These are phyloP conservation scores for Peromyscus maniculatus DNA, from an alignment of 2,113 vertebrate genomes.

Conservation along the genomic window DNA sequence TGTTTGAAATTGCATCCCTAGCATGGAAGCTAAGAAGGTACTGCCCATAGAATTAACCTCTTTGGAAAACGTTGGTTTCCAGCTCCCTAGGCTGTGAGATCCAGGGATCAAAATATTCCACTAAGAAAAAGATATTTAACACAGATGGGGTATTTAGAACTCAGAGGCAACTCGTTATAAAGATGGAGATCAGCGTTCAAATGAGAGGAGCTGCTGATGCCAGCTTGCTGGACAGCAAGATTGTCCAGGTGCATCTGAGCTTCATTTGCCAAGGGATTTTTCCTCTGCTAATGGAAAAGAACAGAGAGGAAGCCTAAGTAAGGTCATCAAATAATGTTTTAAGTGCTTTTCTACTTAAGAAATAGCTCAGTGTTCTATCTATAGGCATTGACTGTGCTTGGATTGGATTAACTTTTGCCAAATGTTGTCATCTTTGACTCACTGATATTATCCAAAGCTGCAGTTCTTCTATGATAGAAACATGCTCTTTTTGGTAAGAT, in stretches of 20 bases:
- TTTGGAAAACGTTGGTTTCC: conserved; percentile 61
- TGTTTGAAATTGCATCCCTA: conserved; percentile 24
- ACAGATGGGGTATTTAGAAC: conserved; percentile 53
- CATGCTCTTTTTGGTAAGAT: conserved; percentile 66
- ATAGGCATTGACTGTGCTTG: conserved; percentile 1
- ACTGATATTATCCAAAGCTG: conserved; percentile 57
- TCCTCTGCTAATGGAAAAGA: conserved; percentile 46
- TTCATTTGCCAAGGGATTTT: conserved; percentile 26
- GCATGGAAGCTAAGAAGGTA: conserved; percentile 1
- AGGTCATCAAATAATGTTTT: conserved; percentile 67
- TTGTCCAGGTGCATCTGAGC: conserved; percentile 7
- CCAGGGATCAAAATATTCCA: conserved; percentile 9
- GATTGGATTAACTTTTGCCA: conserved; percentile 72
- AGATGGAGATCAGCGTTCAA: not conserved
- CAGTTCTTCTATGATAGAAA: conserved; percentile 57
- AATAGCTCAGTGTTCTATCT: conserved; percentile 54
- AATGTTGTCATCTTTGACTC: conserved; percentile 72
- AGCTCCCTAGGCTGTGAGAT: not conserved
- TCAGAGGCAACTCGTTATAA: conserved; percentile 20
- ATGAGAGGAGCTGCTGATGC: not conserved
- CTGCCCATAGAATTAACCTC: not conserved
- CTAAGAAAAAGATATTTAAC: conserved; percentile 42
- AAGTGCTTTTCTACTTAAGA: conserved; percentile 61
- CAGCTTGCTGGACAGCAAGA: not conserved
- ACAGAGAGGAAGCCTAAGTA: conserved; percentile 54